Evolutionary conservation across 2,113 vertebrate genomes (phyloP).

Genomic region (Bothrops jararaca): DNA sequence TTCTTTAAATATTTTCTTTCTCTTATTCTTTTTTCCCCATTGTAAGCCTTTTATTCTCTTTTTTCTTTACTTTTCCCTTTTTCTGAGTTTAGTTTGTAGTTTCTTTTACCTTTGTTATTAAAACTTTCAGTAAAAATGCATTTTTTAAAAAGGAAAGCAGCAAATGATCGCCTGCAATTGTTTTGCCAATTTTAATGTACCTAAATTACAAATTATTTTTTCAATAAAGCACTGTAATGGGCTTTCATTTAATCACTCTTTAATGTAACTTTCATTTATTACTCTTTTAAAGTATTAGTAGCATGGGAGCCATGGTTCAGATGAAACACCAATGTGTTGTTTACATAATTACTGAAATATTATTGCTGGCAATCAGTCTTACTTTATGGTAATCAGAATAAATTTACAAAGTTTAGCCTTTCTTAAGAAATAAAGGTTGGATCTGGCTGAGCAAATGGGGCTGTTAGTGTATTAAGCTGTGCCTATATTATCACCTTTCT

Average conservation of each 20-base stretch:
- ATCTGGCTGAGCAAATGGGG: not conserved
- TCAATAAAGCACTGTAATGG: conserved; percentile 9
- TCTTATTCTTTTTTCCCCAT: not conserved
- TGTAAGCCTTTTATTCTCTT: not conserved
- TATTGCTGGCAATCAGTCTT: not conserved
- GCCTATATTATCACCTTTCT: not conserved
- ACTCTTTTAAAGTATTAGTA: conserved; percentile 15
- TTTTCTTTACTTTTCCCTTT: not conserved
- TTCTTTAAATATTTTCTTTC: not conserved
- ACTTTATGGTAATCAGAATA: not conserved
- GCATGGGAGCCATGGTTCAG: not conserved
- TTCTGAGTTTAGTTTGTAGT: not conserved
- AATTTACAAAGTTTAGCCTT: not conserved
- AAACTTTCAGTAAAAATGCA: not conserved
- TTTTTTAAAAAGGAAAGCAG: not conserved
- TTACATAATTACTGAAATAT: conserved; percentile 7
- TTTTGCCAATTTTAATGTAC: conserved; percentile 19
- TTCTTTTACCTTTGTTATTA: not conserved
- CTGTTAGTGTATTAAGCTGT: not conserved
- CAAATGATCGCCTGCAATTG: not conserved
- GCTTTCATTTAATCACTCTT: conserved; percentile 24
- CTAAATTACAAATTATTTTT: conserved; percentile 30
- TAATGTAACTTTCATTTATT: conserved; percentile 22
- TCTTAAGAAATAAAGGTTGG: not conserved
- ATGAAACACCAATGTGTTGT: not conserved